Base-by-base conservation (phyloP, 2,113 vertebrate species). In the Phrynocephalus versicolor region DNA sequence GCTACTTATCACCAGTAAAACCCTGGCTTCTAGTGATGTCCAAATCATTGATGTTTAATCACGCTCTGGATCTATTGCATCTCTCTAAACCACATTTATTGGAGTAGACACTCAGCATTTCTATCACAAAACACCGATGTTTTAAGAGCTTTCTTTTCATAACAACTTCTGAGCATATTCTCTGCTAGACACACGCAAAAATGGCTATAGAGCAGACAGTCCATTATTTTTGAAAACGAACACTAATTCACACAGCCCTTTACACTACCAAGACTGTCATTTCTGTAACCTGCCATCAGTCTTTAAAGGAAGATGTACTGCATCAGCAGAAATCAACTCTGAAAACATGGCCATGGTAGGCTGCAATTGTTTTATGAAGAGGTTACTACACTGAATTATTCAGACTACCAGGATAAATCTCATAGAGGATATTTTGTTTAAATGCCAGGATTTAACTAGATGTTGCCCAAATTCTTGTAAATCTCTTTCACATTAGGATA, bases 271-370 rank as follows among this genome's bases (percentile, higher is more conserved):
- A 35, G 25, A 88, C 57, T 79, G 41, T 39, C 5, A 81, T 74
- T 41, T 85, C 91, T 90, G 87, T 9, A 37, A 8, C 62, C 41
- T 30, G 30, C 2, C 45, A 30, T 55, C 25, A 27, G 23, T 60
- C 55, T 37, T 35, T 14, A 67, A 83, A 83, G 86, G 89, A 88
- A 91, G 82, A 64, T 86, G 41, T 1, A 25, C 21, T 41, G 72
- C 71, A 13, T 10, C 23, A 74, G 0, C 0, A 87, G 64, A 1
- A 1, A 25, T 30, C 1, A 57, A 72, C 3, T 45, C 37, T 73
- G 23, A 2, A 67, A 75, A 25, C 9, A 64, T 13, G 37, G 67
- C 79, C 14, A 37, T n/a, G 25, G 27, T 27, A 65, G 71, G 15
- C 21, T 51, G 41, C n/a, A 70, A 30, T 41, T 39, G 37, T 35